Evolutionary conservation across 2,888 invertebrate genomes (phyloP).

Genomic region (Leucozona laternaria): DNA sequence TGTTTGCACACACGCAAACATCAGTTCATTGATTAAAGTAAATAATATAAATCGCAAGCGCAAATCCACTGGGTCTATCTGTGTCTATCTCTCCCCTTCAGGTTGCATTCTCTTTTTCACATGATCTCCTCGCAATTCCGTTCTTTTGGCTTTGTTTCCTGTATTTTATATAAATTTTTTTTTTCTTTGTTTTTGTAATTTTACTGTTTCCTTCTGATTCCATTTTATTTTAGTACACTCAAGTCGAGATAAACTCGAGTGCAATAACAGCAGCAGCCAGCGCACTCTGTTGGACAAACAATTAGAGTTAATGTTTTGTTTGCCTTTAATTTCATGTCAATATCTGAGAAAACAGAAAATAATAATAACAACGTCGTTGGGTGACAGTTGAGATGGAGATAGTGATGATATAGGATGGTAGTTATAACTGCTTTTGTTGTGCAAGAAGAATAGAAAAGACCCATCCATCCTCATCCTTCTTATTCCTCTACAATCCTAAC

Average conservation of each 20-base stretch:
- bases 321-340: conserved; percentile 69
- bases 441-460: background rate
- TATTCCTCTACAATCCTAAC: background rate
- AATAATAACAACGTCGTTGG: background rate
- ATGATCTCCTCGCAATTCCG: conserved; percentile 2
- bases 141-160: conserved; percentile 37
- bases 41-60: conserved; percentile 36
- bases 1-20: background rate
- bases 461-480: background rate
- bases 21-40: conserved; percentile 46
- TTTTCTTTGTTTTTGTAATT: conserved; percentile 3
- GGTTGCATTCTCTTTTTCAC: background rate
- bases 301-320: conserved; percentile 72
- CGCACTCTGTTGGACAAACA: conserved; percentile 72
- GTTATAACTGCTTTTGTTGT: conserved; percentile 7
- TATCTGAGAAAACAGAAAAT: conserved; percentile 34
- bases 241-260: conserved; percentile 52
- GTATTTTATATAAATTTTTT: conserved; percentile 6
- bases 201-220: conserved; percentile 52
- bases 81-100: background rate
- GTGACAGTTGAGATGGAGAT: conserved; percentile 5
- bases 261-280: conserved; percentile 51
- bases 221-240: conserved; percentile 36
- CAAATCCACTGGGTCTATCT: conserved; percentile 2
- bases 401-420: conserved; percentile 29